Conservation (phyloP, 2,113 vertebrate genomes). For the Silurus meridionalis region DNA sequence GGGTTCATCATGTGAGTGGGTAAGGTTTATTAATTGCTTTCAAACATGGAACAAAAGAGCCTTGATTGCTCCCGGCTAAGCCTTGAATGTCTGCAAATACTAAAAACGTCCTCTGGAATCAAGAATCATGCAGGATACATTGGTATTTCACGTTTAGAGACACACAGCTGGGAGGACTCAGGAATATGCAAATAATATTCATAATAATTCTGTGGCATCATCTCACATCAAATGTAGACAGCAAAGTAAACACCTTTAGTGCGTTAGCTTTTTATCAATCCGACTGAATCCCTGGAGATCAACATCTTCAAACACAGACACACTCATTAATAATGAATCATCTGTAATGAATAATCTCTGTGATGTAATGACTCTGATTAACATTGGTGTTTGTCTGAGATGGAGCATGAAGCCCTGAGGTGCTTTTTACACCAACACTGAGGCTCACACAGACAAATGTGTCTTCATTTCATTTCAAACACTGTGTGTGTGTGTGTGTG, state of each 20-base stretch:
- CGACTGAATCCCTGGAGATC: background rate
- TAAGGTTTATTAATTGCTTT: background rate
- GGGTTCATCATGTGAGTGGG: background rate
- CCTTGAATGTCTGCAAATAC: background rate
- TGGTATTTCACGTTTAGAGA: background rate
- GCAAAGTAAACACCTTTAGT: constrained; percentile 2
- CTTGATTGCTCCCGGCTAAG: background rate
- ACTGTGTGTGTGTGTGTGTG: background rate
- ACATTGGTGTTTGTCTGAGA: background rate
- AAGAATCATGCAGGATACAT: background rate
- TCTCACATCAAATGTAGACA: background rate
- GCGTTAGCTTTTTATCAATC: background rate
- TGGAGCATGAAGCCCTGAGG: background rate
- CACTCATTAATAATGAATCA: constrained; percentile 10
- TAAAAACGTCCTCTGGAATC: background rate
- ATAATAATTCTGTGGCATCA: constrained; percentile 27
- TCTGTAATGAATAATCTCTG: background rate
- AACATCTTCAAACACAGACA: background rate
- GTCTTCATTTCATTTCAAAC: background rate
- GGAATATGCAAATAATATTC: constrained; percentile 20
- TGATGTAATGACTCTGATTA: background rate
- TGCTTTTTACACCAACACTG: background rate
- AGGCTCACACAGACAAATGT: background rate
- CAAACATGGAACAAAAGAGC: background rate
- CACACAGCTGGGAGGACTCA: background rate